These are phyloP conservation scores for Pasiphila rectangulata DNA, from an alignment of 2,888 invertebrate species.

Conservation along the genomic window DNA sequence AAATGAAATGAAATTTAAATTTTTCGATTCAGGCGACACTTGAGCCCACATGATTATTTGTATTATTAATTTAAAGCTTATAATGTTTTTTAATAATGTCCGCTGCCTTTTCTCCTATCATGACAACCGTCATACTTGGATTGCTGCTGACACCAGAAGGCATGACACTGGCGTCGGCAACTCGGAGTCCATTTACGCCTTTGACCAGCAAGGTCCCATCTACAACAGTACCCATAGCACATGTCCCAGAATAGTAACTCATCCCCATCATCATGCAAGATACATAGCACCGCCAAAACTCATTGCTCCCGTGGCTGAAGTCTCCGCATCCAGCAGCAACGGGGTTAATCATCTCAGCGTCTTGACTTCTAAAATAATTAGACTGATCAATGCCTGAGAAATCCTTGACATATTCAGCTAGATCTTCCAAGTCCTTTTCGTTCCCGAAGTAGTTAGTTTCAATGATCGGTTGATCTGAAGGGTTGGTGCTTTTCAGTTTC, in stretches of 20 bases:
- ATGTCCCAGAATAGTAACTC: constrained; percentile 41
- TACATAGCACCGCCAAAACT: constrained; percentile 21
- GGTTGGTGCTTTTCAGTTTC: constrained; percentile 74
- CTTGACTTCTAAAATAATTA: constrained; percentile 6
- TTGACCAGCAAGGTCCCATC: constrained; percentile 54
- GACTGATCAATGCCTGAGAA: constrained; percentile 9
- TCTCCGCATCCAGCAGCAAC: not conserved
- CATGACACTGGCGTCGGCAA: constrained; percentile 83
- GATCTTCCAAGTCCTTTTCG: constrained; percentile 13
- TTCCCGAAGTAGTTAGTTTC: constrained; percentile 8
- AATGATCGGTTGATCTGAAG: constrained; percentile 63
- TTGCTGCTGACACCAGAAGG: constrained; percentile 80
- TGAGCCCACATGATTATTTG: too few species aligned
- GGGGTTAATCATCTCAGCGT: not conserved
- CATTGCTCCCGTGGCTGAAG: constrained; percentile 1
- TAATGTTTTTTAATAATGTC: constrained; percentile 82
- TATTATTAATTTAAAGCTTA: too few species aligned
- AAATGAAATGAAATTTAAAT: too few species aligned
- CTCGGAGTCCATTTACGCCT: constrained; percentile 77
- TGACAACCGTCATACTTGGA: constrained; percentile 80
- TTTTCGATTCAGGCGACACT: too few species aligned
- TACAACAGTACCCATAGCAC: constrained; percentile 44
- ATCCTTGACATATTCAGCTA: constrained; percentile 10
- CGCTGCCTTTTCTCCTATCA: constrained; percentile 82
- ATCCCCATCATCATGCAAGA: constrained; percentile 10